Evolutionary conservation across 1,140 invertebrate genomes (phyloP).

Genomic region (Latrodectus geometricus): DNA sequence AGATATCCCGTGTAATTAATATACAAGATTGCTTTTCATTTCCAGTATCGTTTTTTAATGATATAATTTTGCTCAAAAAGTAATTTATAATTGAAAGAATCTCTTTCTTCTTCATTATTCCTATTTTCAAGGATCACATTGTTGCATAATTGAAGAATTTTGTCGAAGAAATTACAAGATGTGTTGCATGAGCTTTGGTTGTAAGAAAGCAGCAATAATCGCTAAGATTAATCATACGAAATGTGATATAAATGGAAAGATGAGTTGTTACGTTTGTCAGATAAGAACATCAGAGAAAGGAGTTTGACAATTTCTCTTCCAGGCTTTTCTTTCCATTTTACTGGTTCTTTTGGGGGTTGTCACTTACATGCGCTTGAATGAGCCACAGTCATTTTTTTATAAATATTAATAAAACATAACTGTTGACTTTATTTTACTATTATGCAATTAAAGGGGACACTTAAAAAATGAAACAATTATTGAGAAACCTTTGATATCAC

Average conservation of each 20-base stretch:
- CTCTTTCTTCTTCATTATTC: slow-evolving; percentile 39
- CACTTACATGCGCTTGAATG: too few relatives aligned
- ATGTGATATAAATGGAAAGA: slow-evolving; percentile 56
- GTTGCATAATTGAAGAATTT: slow-evolving; percentile 53
- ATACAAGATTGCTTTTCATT: not conserved
- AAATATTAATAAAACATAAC: too few relatives aligned
- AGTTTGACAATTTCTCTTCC: slow-evolving; percentile 34
- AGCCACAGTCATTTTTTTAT: too few relatives aligned
- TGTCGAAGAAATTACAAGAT: slow-evolving; percentile 5
- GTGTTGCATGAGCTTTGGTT: not conserved
- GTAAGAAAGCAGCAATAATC: slow-evolving; percentile 9
- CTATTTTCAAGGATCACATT: slow-evolving; percentile 25
- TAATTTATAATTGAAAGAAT: slow-evolving; percentile 35
- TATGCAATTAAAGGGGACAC: too few relatives aligned
- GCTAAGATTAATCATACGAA: slow-evolving; percentile 47
- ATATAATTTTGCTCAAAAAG: slow-evolving; percentile 28
- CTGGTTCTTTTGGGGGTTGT: too few relatives aligned
- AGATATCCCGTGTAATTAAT: not conserved
- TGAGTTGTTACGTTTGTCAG: slow-evolving; percentile 47
- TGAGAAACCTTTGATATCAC: too few relatives aligned
- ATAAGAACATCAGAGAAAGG: slow-evolving; percentile 39
- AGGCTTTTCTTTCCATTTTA: not conserved
- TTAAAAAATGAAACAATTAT: too few relatives aligned
- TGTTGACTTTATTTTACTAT: too few relatives aligned
- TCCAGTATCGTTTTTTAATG: slow-evolving; percentile 38